These are phyloP conservation scores for Periophthalmodon schlosseri DNA, from an alignment of 2,113 vertebrate genomes.

Conservation along the genomic window DNA sequence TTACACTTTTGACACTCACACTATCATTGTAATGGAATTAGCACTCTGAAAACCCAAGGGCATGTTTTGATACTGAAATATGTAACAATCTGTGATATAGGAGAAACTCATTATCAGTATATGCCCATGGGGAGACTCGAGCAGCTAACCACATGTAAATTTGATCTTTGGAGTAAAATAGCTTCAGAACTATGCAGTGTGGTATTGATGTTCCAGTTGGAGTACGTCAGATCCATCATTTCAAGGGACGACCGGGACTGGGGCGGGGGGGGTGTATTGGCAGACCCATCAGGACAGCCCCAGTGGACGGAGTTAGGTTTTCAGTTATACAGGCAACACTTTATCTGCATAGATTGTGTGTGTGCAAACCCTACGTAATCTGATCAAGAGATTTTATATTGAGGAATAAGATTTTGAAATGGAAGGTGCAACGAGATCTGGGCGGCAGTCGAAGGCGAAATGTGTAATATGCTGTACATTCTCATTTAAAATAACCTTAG, in stretches of 20 bases:
- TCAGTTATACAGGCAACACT: constrained; percentile 8
- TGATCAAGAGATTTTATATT: constrained; percentile 13
- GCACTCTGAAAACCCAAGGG: not conserved
- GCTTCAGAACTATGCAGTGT: not conserved
- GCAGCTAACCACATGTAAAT: constrained; percentile 22
- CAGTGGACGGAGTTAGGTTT: constrained; percentile 7
- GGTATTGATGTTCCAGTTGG: constrained; percentile 26
- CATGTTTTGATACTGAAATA: not conserved
- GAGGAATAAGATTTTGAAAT: too few relatives aligned
- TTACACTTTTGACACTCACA: not conserved
- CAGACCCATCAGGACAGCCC: constrained; percentile 13
- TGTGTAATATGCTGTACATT: too few relatives aligned
- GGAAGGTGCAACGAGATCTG: too few relatives aligned
- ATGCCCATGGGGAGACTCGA: not conserved
- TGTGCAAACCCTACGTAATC: constrained; percentile 17
- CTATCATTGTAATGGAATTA: not conserved
- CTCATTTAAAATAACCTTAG: too few relatives aligned
- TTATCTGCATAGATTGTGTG: constrained; percentile 13
- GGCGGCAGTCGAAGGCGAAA: too few relatives aligned
- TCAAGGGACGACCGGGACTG: constrained; percentile 7
- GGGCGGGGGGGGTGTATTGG: constrained; percentile 3
- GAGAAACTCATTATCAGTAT: not conserved
- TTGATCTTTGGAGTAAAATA: constrained; percentile 20
- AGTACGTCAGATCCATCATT: constrained; percentile 22
- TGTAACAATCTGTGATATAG: not conserved